phyloP scores from a whole-genome alignment of 2,113 vertebrate genomes.

The Promerops cafer region DNA sequence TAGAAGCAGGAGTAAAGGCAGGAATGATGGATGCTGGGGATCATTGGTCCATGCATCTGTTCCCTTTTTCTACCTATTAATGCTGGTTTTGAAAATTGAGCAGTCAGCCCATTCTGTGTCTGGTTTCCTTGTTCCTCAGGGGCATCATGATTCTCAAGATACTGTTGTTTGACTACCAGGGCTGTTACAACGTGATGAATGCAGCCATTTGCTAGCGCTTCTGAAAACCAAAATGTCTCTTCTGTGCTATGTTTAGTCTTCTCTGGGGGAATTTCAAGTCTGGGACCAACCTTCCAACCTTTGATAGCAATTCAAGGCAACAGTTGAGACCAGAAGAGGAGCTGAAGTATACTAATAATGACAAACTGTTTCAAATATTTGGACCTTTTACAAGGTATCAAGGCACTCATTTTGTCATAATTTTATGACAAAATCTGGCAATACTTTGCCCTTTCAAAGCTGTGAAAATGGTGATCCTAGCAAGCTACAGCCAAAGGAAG shows the following conservation, averaged over 20 bases:
- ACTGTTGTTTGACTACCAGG: neutral
- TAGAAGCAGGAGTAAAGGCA: neutral
- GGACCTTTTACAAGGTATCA: neutral
- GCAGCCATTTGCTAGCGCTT: neutral
- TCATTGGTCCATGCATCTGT: neutral
- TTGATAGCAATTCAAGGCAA: neutral
- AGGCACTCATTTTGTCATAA: neutral
- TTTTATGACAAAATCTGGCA: neutral
- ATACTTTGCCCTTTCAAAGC: neutral
- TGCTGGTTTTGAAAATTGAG: neutral
- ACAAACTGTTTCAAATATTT: neutral
- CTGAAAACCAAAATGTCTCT: neutral
- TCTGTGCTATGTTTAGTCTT: neutral
- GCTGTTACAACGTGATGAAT: neutral
- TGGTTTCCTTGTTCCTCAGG: neutral
- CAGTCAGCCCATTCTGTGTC: neutral
- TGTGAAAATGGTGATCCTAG: neutral
- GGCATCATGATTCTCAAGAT: neutral
- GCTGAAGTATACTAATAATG: neutral
- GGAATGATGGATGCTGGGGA: neutral
- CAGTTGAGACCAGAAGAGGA: neutral
- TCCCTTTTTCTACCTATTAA: neutral
- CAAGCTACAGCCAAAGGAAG: neutral
- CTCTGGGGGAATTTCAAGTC: neutral
- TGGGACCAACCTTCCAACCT: neutral